Base-by-base conservation (phyloP, 1,140 invertebrate species). In the Phthorimaea operculella region DNA sequence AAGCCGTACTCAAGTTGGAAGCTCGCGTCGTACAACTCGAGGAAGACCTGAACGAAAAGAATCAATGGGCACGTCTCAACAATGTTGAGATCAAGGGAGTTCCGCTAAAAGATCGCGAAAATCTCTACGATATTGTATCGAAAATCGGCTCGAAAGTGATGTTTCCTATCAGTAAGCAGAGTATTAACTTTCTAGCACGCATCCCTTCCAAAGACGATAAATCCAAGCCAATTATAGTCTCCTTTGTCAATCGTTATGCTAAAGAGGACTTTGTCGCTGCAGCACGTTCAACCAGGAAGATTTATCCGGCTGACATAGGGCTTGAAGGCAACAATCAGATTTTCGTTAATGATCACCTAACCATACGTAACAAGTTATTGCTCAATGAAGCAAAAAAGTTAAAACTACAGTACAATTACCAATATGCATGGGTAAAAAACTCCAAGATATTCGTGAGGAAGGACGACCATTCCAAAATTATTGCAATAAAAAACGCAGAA, bases 351-450 rank as follows among this genome's bases (percentile, higher is more conserved):
- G 49, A 51, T 14, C 49, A 51, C n/a, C 17, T 51, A 2, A 51
- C 18, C 44, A 14, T 21, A 45, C 15, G 33, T 49, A 45, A 56
- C 14, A 60, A 60, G 18, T 4, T n/a, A 8, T 18, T 60, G 9
- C 34, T 60, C 3, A 48, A 51, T 1, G 55, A 60, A 45, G 34
- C 47, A 10, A 60, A 60, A 18, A 57, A 49, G n/a, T 12, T 21
- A 45, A 54, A 36, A 47, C 14, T 47, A 3, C 9, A 21, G 12
- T 12, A 28, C 18, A 16, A 53, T 49, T 60, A 56, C 56, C 54
- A 54, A 47, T 60, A 60, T 39, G 48, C 56, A 10, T 57, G 59
- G 54, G 59, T 60, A 11, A 60, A 60, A 44, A 53, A 60, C 16
- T 14, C 49, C 4, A 59, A 55, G 39, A 59, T 59, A 17, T 17